Evolutionary conservation across 2,113 vertebrate species (phyloP), one percentile per base, ranked within the genome.

Genomic region (Esox niger): DNA sequence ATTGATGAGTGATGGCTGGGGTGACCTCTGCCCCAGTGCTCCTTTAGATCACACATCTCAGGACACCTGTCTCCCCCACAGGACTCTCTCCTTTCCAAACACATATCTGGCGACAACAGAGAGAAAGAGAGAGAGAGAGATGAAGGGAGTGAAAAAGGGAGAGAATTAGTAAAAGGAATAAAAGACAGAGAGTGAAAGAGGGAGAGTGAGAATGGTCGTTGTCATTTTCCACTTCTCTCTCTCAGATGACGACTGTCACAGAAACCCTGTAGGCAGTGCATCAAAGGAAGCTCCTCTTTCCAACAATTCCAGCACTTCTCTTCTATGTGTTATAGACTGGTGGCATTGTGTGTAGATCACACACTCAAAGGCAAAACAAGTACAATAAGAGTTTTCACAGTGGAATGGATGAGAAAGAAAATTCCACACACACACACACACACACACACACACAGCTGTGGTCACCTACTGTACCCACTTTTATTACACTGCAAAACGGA

Each of bases 71-170:
- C 71, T 69, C 56, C 29, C 46, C 17, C 29, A 43, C 69, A 57
- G 23, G 26, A 57, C 23, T 11, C 25, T 23, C 62, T 63, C 66
- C 63, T 66, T 38, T 73, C 67, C 49, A 57, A 70, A 65, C 75
- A 79, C 82, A 81, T 69, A 63, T 70, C 47, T 67, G 38, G 73
- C 76, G 78, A 82, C 78, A 74, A 77, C 81, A 77, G 47, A 33
- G 55, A 52, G n/a, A 52, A 20, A 49, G n/a, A 49, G 4, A 7
- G 4, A 49, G 3, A 47, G 13, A 49, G 4, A 49, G 4, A n/a
- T n/a, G n/a, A n/a, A n/a, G n/a, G n/a, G n/a, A n/a, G n/a, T n/a
- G n/a, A n/a, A n/a, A n/a, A n/a, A 57, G 47, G n/a, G n/a, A n/a
- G n/a, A n/a, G n/a, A n/a, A n/a, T n/a, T n/a, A n/a, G n/a, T n/a